phyloP scores from a whole-genome alignment of 2,888 invertebrate genomes.

The Nomada ferruginata region DNA sequence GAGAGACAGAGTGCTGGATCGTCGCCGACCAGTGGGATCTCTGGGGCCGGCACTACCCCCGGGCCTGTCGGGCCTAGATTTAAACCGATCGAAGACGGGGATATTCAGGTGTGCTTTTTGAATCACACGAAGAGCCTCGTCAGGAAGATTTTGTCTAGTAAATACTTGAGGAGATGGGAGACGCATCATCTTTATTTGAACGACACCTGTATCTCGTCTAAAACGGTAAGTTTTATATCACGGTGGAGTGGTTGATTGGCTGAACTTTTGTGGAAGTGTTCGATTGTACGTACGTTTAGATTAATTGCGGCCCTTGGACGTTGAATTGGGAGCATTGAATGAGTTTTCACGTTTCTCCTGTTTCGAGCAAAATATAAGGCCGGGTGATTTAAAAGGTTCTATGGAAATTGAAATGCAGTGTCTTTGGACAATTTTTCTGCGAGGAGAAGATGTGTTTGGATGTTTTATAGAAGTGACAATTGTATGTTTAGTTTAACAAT shows the following conservation, averaged over 20 bases:
- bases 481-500: no score
- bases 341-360: no score
- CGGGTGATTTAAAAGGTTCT: no score
- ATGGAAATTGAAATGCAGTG: no score
- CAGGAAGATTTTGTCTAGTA: slow-evolving; percentile 91
- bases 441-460: no score
- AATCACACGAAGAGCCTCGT: slow-evolving; percentile 92
- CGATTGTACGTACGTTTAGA: no score
- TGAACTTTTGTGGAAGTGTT: no score
- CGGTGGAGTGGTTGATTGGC: no score
- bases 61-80: slow-evolving; percentile 86
- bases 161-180: slow-evolving; percentile 92
- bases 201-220: slow-evolving; percentile 89
- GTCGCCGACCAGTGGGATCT: slow-evolving; percentile 84
- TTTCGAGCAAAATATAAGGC: not conserved
- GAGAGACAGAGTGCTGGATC: slow-evolving; percentile 86
- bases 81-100: slow-evolving; percentile 90
- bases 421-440: no score
- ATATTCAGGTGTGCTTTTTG: slow-evolving; percentile 90
- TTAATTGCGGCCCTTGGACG: no score
- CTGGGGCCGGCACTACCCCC: slow-evolving; percentile 84
- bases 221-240: slow-evolving; percentile 87
- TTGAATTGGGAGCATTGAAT: no score
- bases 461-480: no score
- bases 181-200: slow-evolving; percentile 89